Conservation (phyloP, 1,140 invertebrate genomes). For the Neodiprion fabricii region DNA sequence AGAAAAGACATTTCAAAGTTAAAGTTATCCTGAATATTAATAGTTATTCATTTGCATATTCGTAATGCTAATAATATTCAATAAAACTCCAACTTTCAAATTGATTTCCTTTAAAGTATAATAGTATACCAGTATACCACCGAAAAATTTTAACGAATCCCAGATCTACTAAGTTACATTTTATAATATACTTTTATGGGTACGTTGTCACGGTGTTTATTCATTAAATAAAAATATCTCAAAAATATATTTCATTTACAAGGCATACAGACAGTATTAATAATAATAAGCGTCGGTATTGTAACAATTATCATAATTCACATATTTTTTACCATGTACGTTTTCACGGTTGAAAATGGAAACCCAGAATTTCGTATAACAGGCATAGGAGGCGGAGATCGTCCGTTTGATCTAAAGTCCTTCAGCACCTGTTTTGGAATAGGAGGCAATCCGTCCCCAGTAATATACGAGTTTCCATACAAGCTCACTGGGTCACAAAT, state of each 20-base stretch:
- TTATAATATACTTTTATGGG: neutral
- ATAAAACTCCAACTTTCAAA: no score
- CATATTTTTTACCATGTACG: slow-evolving; percentile 46
- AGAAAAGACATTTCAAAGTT: no score
- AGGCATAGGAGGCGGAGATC: slow-evolving; percentile 57
- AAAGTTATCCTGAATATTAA: no score
- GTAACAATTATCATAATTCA: slow-evolving; percentile 19
- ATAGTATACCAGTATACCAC: no score
- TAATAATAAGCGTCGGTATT: neutral
- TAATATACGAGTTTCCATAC: slow-evolving; percentile 63
- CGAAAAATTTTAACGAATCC: no score
- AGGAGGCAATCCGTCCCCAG: slow-evolving; percentile 38
- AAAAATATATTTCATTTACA: slow-evolving; percentile 8
- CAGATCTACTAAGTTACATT: no score
- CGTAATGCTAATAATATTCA: no score
- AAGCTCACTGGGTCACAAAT: slow-evolving; percentile 73
- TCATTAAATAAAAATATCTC: neutral
- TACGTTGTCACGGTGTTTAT: neutral
- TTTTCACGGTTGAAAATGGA: slow-evolving; percentile 34
- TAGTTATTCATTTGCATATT: no score
- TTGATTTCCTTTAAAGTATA: no score
- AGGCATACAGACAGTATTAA: neutral
- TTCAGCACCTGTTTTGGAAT: slow-evolving; percentile 19
- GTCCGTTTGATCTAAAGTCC: slow-evolving; percentile 33
- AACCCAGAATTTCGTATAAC: slow-evolving; percentile 31